These are phyloP conservation scores for Lithophane ornitopus DNA, from an alignment of 2,888 invertebrate genomes.

Conservation along the genomic window DNA sequence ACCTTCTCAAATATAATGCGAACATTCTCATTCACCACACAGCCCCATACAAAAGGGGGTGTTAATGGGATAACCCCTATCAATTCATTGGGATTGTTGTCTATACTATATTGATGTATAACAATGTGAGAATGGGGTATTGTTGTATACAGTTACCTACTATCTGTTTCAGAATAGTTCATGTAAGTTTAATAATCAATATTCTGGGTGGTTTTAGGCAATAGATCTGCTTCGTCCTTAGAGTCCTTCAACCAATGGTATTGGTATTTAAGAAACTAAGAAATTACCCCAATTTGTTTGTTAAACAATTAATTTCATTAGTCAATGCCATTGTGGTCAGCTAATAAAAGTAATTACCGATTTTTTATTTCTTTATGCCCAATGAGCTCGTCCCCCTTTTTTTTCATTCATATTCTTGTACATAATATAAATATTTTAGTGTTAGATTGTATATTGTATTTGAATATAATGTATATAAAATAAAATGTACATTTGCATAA, in stretches of 20 bases:
- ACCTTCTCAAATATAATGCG: conserved; percentile 25
- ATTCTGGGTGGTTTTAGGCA: background rate
- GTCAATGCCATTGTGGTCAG: background rate
- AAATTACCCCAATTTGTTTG: background rate
- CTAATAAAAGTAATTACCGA: background rate
- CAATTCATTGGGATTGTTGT: conserved; percentile 61
- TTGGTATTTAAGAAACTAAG: background rate
- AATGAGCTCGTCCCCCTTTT: too few relatives aligned
- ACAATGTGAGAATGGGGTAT: conserved; percentile 24
- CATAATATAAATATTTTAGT: too few relatives aligned
- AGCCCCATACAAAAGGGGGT: conserved; percentile 44
- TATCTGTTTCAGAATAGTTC: conserved; percentile 11
- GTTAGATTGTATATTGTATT: too few relatives aligned
- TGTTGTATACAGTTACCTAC: conserved; percentile 9
- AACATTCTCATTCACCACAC: conserved; percentile 46
- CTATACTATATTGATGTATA: conserved; percentile 14
- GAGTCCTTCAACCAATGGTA: background rate
- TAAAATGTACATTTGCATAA: too few relatives aligned
- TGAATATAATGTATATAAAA: too few relatives aligned
- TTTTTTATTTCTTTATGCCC: too few relatives aligned
- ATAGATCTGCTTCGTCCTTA: background rate
- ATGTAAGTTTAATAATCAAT: conserved; percentile 11
- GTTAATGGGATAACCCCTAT: conserved; percentile 59
- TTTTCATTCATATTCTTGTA: too few relatives aligned
- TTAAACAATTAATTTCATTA: background rate